Conservation (phyloP, 2,113 vertebrate genomes). For the Mirounga angustirostris region DNA sequence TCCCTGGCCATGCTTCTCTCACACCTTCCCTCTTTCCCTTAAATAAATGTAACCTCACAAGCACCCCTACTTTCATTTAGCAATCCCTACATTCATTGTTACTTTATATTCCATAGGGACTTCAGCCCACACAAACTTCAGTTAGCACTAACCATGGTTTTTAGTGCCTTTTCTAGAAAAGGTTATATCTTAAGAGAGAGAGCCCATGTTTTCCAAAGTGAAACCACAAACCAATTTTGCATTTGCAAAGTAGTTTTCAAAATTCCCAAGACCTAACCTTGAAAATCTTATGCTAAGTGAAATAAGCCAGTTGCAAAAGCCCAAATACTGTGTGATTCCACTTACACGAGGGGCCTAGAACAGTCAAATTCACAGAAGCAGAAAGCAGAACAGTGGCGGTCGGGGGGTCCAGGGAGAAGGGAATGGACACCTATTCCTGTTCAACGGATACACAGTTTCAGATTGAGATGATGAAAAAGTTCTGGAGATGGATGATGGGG, state of each 20-base stretch:
- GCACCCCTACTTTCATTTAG: neutral
- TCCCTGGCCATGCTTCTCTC: conserved; percentile 19
- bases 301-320: conserved; percentile 20
- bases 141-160: neutral
- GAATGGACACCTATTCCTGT: neutral
- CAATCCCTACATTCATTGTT: conserved; percentile 13
- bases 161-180: conserved; percentile 54
- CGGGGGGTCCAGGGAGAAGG: neutral
- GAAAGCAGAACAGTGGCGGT: neutral
- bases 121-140: neutral
- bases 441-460: neutral
- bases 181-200: neutral
- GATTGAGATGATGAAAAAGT: neutral
- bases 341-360: conserved; percentile 2
- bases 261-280: neutral
- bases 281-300: conserved; percentile 42
- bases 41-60: neutral
- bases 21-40: neutral
- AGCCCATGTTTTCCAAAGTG: conserved; percentile 18
- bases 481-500: neutral
- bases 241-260: conserved; percentile 56
- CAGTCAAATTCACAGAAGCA: neutral
- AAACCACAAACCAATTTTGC: conserved; percentile 47
- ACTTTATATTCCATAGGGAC: conserved; percentile 35
- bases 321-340: neutral